Percentiles rank a stretch among this genome's conserved stretches.
Conservation (phyloP, 2,113 vertebrate species). For the Conger conger region DNA sequence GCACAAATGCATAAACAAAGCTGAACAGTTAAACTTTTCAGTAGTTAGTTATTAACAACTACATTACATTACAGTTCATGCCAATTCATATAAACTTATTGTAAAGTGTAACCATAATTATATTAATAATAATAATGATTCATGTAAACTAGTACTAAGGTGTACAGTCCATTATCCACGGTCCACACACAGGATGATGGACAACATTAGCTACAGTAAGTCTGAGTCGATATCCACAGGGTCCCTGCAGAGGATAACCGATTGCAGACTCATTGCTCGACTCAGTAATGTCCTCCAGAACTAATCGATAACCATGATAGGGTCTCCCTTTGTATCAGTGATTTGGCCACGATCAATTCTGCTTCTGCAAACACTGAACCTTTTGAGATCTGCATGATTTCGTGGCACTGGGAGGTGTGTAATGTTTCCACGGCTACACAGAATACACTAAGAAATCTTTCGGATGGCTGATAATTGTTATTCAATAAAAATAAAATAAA, state of each 20-base stretch:
- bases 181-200: neutral
- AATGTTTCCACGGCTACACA: neutral
- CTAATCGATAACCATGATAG: slow-evolving; percentile 28
- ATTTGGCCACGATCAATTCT: neutral
- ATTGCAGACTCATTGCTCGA: slow-evolving; percentile 37
- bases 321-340: slow-evolving; percentile 34
- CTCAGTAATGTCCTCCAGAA: slow-evolving; percentile 41
- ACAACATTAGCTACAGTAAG: neutral
- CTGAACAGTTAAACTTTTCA: no score
- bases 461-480: neutral
- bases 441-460: neutral
- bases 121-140: no score
- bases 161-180: neutral
- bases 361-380: neutral
- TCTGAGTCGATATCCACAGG: neutral
- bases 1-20: no score
- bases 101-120: no score
- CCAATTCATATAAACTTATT: no score
- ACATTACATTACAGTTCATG: no score
- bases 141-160: neutral
- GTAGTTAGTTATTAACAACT: no score
- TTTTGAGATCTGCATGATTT: neutral
- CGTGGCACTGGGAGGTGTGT: neutral
- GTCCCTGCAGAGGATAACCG: slow-evolving; percentile 35
- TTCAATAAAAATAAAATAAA: neutral